Conservation (phyloP, 2,888 invertebrate species). For the Rhingia rostrata region DNA sequence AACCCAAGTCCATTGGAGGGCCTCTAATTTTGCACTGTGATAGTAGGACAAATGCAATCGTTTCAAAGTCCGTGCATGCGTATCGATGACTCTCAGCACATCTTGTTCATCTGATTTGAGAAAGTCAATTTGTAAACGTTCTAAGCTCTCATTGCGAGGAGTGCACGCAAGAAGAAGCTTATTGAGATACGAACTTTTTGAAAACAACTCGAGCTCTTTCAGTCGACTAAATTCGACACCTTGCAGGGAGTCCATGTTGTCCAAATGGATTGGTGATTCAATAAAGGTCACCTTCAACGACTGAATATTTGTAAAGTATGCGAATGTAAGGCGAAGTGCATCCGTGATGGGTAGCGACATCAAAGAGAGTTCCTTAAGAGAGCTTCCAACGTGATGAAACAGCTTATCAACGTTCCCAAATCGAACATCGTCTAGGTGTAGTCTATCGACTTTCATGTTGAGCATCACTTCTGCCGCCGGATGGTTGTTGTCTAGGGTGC, state of each 20-base stretch:
- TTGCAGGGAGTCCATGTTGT: constrained; percentile 7
- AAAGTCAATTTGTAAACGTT: constrained; percentile 36
- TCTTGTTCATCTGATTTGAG: not conserved
- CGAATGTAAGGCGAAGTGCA: constrained; percentile 25
- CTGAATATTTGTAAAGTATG: constrained; percentile 31
- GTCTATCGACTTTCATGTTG: constrained; percentile 11
- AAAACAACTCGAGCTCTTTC: constrained; percentile 20
- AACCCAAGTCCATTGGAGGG: constrained; percentile 11
- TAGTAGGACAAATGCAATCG: constrained; percentile 28
- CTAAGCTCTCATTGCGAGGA: not conserved
- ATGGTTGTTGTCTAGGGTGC: constrained; percentile 38
- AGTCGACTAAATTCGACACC: constrained; percentile 9
- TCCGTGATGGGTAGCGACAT: constrained; percentile 35
- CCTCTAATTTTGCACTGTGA: not conserved
- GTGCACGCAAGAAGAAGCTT: constrained; percentile 30
- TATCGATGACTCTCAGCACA: constrained; percentile 10
- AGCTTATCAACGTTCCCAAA: constrained; percentile 29
- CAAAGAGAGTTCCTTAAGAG: constrained; percentile 43
- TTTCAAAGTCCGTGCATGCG: constrained; percentile 7
- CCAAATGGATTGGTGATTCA: constrained; percentile 5
- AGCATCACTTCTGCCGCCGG: constrained; percentile 45
- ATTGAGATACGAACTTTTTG: constrained; percentile 38
- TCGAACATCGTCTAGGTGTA: constrained; percentile 45
- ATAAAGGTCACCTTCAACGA: constrained; percentile 36
- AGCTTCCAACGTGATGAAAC: constrained; percentile 32